A percentile compares a stretch with the other conserved stretches of the same genome.
Evolutionary conservation across 2,797 vertebrate genomes (phyloP).

Genomic region (Trachurus trachurus): DNA sequence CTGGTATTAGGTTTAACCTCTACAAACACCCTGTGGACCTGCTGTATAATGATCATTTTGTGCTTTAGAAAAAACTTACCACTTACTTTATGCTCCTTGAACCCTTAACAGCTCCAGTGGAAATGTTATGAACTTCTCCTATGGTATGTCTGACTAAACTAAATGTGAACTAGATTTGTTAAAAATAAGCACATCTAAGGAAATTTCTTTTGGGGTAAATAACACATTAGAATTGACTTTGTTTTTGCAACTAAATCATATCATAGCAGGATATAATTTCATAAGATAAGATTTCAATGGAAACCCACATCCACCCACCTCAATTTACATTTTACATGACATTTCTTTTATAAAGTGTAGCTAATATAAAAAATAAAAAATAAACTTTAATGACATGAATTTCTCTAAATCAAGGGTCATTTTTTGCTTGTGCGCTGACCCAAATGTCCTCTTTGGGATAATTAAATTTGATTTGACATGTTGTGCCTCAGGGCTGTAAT

Average conservation of each 20-base stretch:
- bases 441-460: slow-evolving; percentile 34
- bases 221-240: slow-evolving; percentile 8
- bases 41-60: not conserved
- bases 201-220: not conserved
- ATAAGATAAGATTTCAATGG: not conserved
- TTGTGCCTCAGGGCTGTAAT: slow-evolving; percentile 41
- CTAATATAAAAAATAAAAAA: not conserved
- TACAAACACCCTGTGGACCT: not conserved
- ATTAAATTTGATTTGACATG: slow-evolving; percentile 47
- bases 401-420: slow-evolving; percentile 27
- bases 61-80: not conserved
- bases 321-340: not conserved
- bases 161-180: not conserved
- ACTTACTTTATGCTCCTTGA: not conserved
- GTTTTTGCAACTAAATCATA: not conserved
- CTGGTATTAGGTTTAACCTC: not conserved
- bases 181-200: not conserved
- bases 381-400: slow-evolving; percentile 20
- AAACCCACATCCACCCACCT: not conserved
- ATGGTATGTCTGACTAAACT: not conserved
- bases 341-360: not conserved
- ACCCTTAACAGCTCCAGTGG: not conserved
- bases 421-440: slow-evolving; percentile 15
- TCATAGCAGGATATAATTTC: not conserved
- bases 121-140: slow-evolving; percentile 5